These are phyloP conservation scores for Galaxea fascicularis DNA, from an alignment of 92 coral and sea anemone genomes.

Conservation along the genomic window DNA sequence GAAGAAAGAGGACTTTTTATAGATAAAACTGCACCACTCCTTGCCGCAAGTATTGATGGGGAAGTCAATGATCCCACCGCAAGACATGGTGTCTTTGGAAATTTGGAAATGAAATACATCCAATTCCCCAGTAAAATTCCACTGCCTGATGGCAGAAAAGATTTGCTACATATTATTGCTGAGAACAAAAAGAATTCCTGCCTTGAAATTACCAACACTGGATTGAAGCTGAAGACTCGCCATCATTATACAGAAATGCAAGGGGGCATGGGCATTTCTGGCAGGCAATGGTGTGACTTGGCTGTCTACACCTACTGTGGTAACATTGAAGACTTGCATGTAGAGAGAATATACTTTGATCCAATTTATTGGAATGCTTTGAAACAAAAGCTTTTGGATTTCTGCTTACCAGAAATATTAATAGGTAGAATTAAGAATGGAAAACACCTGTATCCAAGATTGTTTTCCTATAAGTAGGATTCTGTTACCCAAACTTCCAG, in stretches of 20 bases:
- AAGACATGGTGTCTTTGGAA: conserved; percentile 29
- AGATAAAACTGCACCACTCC: conserved; percentile 24
- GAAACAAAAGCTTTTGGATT: conserved; percentile 20
- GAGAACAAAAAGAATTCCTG: conserved; percentile 26
- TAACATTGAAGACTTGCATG: not conserved
- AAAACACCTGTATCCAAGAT: conserved; percentile 32
- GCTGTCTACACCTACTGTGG: conserved; percentile 5
- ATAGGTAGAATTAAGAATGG: conserved; percentile 31
- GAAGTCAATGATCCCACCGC: conserved; percentile 35
- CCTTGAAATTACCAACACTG: conserved; percentile 14
- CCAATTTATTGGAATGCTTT: conserved; percentile 33
- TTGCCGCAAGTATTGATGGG: conserved; percentile 54
- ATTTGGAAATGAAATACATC: conserved; percentile 50
- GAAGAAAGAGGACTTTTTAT: conserved; percentile 18
- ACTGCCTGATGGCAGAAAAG: no score
- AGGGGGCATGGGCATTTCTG: conserved; percentile 57
- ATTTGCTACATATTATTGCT: conserved; percentile 11
- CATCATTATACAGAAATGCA: conserved; percentile 53
- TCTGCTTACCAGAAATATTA: conserved; percentile 32
- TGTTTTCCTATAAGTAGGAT: conserved; percentile 25
- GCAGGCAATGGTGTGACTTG: no score
- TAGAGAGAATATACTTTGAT: conserved; percentile 36
- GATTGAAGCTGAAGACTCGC: conserved; percentile 26
- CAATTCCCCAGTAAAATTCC: no score
- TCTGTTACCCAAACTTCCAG: no score